Conservation (phyloP, 1,140 invertebrate genomes). For the Drosophila lacertosa region DNA sequence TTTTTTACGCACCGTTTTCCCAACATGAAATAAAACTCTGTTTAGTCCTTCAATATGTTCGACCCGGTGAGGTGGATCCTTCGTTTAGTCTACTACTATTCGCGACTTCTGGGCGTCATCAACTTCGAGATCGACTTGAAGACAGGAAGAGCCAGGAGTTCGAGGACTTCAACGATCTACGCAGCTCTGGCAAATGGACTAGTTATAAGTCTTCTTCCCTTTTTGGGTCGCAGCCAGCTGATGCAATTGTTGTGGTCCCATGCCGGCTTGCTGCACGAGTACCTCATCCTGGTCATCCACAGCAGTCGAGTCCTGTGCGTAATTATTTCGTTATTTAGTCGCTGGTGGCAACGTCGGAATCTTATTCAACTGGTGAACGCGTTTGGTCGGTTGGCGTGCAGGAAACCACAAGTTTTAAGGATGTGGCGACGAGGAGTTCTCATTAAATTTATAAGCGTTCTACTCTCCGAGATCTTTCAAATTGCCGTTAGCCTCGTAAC, state of each 20-base stretch:
- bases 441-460: conserved; percentile 11
- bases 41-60: conserved; percentile 26
- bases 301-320: conserved; percentile 29
- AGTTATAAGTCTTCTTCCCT: background rate
- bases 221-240: background rate
- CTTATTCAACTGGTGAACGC: conserved; percentile 30
- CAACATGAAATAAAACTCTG: no score
- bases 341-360: conserved; percentile 35
- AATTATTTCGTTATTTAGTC: conserved; percentile 30
- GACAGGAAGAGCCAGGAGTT: conserved; percentile 22
- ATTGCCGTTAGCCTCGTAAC: background rate
- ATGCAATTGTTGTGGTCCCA: background rate
- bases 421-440: conserved; percentile 22
- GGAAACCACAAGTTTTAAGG: conserved; percentile 23
- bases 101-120: conserved; percentile 36
- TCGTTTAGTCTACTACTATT: conserved; percentile 40
- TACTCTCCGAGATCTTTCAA: conserved; percentile 30
- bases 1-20: no score
- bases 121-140: conserved; percentile 50
- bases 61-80: conserved; percentile 35
- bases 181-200: conserved; percentile 14
- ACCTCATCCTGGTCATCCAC: conserved; percentile 43
- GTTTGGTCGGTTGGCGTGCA: conserved; percentile 13
- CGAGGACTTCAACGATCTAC: conserved; percentile 26
- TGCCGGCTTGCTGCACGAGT: conserved; percentile 37